phyloP scores from a whole-genome alignment of 2,113 vertebrate genomes.

The Prietella phreatophila region DNA sequence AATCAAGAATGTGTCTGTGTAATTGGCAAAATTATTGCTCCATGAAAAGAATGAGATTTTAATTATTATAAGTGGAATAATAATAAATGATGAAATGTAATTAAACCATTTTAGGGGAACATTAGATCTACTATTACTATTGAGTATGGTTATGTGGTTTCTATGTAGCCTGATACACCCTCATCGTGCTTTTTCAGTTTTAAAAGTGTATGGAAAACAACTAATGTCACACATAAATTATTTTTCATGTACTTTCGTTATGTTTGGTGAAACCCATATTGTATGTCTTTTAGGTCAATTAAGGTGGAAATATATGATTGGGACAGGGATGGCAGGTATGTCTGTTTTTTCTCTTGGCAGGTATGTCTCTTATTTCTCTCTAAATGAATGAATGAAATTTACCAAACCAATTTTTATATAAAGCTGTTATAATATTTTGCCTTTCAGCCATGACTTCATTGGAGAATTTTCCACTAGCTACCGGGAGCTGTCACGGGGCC shows the following conservation, averaged over 20 bases:
- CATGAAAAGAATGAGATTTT: conserved; percentile 30
- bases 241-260: not conserved
- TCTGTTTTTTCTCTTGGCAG: too few relatives aligned
- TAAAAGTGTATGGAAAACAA: not conserved
- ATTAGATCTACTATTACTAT: conserved; percentile 24
- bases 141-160: not conserved
- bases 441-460: conserved; percentile 90
- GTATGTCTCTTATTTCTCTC: not conserved
- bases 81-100: conserved; percentile 42
- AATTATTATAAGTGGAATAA: conserved; percentile 44
- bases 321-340: conserved; percentile 92
- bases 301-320: conserved; percentile 94
- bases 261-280: conserved; percentile 36
- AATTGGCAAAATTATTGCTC: conserved; percentile 35
- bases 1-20: conserved; percentile 9
- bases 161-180: not conserved
- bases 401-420: not conserved
- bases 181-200: not conserved
- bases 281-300: conserved; percentile 78
- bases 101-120: conserved; percentile 34
- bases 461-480: conserved; percentile 94
- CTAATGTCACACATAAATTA: not conserved
- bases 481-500: conserved; percentile 85
- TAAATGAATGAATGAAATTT: not conserved
- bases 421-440: not conserved